Percentiles rank a stretch among this genome's conserved stretches.
phyloP scores from a whole-genome alignment of 2,797 vertebrate species.

The Orientallactaga sibirica region DNA sequence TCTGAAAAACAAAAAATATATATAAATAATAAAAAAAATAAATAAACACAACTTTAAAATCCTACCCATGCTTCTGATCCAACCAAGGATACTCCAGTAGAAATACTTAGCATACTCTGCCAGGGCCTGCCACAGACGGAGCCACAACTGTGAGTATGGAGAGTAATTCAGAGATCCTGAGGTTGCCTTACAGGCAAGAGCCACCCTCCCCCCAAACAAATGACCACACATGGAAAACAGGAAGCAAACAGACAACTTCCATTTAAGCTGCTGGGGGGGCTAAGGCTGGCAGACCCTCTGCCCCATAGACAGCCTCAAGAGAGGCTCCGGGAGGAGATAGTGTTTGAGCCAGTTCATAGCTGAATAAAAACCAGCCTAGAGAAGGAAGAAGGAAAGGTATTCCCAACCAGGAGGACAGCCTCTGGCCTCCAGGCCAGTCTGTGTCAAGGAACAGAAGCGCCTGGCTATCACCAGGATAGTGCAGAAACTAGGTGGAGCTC shows the following conservation, averaged over 20 bases:
- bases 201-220: not conserved
- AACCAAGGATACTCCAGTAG: not conserved
- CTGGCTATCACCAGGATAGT: not conserved
- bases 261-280: not conserved
- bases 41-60: not conserved
- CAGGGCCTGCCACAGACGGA: not conserved
- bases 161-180: not conserved
- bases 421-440: not conserved
- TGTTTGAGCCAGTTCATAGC: not conserved
- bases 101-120: conserved; percentile 14
- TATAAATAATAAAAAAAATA: not conserved
- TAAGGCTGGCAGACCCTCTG: not conserved
- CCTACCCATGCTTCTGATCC: not conserved
- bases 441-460: not conserved
- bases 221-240: conserved; percentile 9
- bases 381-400: not conserved
- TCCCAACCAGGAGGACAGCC: not conserved
- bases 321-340: not conserved
- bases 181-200: not conserved
- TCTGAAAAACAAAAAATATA: no score
- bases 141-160: not conserved
- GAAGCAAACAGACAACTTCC: conserved; percentile 11
- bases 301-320: not conserved
- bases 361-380: not conserved
- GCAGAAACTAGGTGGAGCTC: not conserved